Evolutionary conservation across 2,113 vertebrate genomes (phyloP).

Genomic region (Callospermophilus lateralis): DNA sequence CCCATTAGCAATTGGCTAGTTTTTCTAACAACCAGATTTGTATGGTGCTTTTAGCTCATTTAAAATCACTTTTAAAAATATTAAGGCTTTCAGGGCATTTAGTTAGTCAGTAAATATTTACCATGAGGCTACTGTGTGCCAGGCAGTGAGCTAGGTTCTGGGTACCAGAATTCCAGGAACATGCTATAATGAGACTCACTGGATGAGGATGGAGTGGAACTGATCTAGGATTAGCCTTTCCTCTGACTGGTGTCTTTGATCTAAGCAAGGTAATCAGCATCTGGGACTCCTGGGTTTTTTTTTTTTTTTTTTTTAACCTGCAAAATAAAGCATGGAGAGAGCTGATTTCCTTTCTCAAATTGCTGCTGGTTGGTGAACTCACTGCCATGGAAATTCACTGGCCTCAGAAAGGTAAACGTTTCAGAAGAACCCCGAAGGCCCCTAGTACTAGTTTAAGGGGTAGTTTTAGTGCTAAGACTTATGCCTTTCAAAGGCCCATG

Average conservation of each 20-base stretch:
- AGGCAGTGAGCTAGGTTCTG: not conserved
- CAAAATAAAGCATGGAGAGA: not conserved
- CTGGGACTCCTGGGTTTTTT: not conserved
- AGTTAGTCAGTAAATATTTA: not conserved
- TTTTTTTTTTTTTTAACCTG: not conserved
- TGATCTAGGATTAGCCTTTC: not conserved
- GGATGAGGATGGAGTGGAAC: no score
- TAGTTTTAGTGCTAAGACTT: not conserved
- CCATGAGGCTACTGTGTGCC: not conserved
- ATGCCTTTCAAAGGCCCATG: not conserved
- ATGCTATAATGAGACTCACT: not conserved
- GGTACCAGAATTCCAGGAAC: not conserved
- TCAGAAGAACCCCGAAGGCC: not conserved
- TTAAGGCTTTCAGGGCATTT: not conserved
- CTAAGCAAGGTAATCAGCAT: not conserved
- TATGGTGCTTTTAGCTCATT: conserved; percentile 18
- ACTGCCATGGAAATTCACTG: not conserved
- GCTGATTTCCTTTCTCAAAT: not conserved
- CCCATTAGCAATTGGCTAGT: not conserved
- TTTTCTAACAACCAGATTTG: not conserved
- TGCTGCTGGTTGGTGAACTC: not conserved
- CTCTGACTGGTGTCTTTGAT: not conserved
- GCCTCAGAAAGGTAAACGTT: not conserved
- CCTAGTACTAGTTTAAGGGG: not conserved
- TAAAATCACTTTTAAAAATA: conserved; percentile 2